Evolutionary conservation across 2,888 invertebrate genomes (phyloP).

Genomic region (Tetrapedia diversipes): DNA sequence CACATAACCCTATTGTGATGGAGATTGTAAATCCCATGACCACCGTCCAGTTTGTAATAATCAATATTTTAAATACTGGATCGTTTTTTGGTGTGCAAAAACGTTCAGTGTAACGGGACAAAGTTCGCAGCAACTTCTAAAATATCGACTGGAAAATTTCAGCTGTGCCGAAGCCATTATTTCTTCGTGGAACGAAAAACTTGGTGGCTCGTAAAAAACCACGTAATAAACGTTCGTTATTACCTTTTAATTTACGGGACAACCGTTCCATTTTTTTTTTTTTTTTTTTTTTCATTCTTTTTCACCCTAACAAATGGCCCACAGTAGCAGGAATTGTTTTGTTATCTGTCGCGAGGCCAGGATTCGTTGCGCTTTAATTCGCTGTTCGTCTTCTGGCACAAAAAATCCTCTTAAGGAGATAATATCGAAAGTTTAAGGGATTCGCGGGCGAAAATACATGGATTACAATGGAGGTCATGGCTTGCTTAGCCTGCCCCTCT

Average conservation of each 20-base stretch:
- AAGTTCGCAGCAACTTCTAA: constrained; percentile 4
- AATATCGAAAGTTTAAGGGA: constrained; percentile 60
- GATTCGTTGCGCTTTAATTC: constrained; percentile 39
- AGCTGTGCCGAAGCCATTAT: neutral
- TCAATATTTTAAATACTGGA: neutral
- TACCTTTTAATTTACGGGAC: constrained; percentile 8
- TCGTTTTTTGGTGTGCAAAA: neutral
- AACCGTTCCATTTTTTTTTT: neutral
- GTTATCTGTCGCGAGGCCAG: constrained; percentile 16
- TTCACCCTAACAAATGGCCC: neutral
- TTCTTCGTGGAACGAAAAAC: neutral
- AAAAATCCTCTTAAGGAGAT: constrained; percentile 50
- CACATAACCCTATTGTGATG: neutral
- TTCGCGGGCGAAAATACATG: constrained; percentile 46
- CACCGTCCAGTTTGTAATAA: no score
- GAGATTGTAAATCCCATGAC: constrained; percentile 12
- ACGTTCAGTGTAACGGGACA: neutral
- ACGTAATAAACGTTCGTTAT: constrained; percentile 13
- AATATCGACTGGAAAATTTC: constrained; percentile 16
- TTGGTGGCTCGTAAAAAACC: neutral
- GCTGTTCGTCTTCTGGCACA: constrained; percentile 19
- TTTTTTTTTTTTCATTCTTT: neutral
- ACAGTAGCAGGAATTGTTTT: constrained; percentile 25
- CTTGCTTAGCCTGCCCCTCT: constrained; percentile 26
- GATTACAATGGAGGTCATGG: constrained; percentile 41